Evolutionary conservation across 1,140 invertebrate species (phyloP).

Genomic region (Drosophila navojoa): DNA sequence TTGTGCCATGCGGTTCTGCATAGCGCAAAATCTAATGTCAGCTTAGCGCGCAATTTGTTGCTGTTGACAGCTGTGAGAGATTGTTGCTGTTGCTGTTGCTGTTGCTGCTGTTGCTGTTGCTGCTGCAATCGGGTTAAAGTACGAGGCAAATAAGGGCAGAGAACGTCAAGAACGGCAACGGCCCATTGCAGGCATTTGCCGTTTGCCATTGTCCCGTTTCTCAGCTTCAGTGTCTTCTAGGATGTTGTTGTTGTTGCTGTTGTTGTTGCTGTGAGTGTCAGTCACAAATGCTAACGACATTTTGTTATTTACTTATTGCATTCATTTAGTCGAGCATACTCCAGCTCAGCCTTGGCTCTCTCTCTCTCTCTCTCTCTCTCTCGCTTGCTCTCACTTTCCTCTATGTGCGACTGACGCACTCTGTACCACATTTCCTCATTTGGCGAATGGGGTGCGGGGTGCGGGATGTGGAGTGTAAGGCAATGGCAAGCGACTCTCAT

Average conservation of each 20-base stretch:
- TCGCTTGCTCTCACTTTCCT: slow-evolving; percentile 11
- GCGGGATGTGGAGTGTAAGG: not conserved
- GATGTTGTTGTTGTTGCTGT: slow-evolving; percentile 32
- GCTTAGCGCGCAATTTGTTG: slow-evolving; percentile 80
- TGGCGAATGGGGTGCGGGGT: slow-evolving; percentile 14
- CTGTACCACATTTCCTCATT: slow-evolving; percentile 44
- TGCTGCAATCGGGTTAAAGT: slow-evolving; percentile 34
- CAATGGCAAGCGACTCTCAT: slow-evolving; percentile 26
- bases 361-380: no score
- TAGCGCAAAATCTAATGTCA: slow-evolving; percentile 73
- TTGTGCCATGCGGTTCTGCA: slow-evolving; percentile 51
- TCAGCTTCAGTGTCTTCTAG: slow-evolving; percentile 14
- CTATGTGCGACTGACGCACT: slow-evolving; percentile 25
- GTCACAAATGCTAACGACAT: slow-evolving; percentile 80
- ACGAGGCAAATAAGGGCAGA: slow-evolving; percentile 23
- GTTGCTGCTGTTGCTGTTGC: not conserved
- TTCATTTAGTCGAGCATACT: slow-evolving; percentile 72
- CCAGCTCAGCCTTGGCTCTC: slow-evolving; percentile 3
- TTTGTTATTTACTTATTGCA: slow-evolving; percentile 83
- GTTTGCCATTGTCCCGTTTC: slow-evolving; percentile 47
- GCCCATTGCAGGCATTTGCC: slow-evolving; percentile 45
- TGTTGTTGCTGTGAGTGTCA: slow-evolving; percentile 59
- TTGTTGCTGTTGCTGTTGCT: slow-evolving; percentile 58
- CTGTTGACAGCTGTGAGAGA: slow-evolving; percentile 75
- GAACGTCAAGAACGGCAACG: slow-evolving; percentile 38